Conservation (phyloP, 2,113 vertebrate genomes). For the Acanthochromis polyacanthus region DNA sequence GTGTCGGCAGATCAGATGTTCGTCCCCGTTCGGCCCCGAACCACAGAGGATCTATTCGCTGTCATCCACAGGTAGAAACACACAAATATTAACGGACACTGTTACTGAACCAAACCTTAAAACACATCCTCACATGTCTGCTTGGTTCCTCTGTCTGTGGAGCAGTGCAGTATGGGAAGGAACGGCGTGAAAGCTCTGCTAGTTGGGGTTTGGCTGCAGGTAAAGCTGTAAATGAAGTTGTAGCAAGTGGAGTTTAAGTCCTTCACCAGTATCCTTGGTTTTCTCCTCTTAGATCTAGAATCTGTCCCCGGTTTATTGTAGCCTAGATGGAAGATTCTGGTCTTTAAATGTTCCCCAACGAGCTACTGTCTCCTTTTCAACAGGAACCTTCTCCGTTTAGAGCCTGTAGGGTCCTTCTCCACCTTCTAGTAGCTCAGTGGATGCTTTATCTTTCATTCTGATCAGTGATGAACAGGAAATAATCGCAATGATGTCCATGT, state of each 20-base stretch:
- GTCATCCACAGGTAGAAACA: constrained; percentile 92
- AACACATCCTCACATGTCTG: constrained; percentile 10
- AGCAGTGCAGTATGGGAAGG: constrained; percentile 86
- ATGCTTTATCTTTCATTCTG: no score
- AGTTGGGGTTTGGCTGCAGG: constrained; percentile 84
- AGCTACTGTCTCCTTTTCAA: background rate
- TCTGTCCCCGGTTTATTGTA: background rate
- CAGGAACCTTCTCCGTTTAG: no score
- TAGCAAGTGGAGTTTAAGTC: constrained; percentile 47
- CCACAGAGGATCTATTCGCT: constrained; percentile 95
- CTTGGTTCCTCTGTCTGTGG: constrained; percentile 44
- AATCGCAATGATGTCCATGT: no score
- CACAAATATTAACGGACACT: background rate
- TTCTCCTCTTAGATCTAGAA: background rate
- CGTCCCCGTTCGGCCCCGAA: constrained; percentile 85
- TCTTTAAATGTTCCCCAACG: background rate
- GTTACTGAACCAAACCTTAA: no score
- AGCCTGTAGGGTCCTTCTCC: no score
- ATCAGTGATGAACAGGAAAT: no score
- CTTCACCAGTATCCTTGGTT: no score
- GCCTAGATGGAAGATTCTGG: background rate
- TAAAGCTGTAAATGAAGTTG: constrained; percentile 75
- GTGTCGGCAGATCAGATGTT: constrained; percentile 82
- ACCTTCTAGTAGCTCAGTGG: no score
- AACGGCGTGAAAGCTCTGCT: constrained; percentile 83